phyloP scores from a whole-genome alignment of 2,113 vertebrate species.

The Columba janthina region DNA sequence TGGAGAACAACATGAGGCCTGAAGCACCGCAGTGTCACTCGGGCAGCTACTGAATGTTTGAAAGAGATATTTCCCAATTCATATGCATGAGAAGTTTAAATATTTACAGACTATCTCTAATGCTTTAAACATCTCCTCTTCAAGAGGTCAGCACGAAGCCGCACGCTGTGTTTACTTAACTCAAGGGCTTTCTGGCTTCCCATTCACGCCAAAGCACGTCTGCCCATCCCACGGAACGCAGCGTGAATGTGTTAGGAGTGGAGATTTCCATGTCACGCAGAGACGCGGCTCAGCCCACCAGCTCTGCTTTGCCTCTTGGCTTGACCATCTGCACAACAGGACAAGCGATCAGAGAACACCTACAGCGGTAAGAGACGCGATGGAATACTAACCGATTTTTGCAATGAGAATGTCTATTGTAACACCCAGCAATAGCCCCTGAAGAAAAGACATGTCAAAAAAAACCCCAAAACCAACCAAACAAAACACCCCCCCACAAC shows the following conservation, averaged over 20 bases:
- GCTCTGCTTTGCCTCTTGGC: neutral
- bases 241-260: accelerated
- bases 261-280: neutral
- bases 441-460: neutral
- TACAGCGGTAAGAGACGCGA: neutral
- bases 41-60: neutral
- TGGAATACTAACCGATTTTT: neutral
- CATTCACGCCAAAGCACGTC: accelerated
- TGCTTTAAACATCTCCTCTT: neutral
- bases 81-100: neutral
- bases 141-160: neutral
- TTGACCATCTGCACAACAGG: neutral
- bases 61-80: neutral
- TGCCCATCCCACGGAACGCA: neutral
- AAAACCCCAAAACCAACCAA: neutral
- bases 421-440: neutral
- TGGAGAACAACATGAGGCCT: neutral
- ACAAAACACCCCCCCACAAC: too few species aligned
- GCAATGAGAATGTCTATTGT: neutral
- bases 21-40: neutral
- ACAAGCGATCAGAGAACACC: neutral
- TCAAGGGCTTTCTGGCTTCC: neutral
- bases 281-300: neutral
- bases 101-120: neutral
- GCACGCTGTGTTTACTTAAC: too few species aligned